Base-by-base conservation (phyloP, 2,888 invertebrate species). In the Sphaerophoria rueppellii region DNA sequence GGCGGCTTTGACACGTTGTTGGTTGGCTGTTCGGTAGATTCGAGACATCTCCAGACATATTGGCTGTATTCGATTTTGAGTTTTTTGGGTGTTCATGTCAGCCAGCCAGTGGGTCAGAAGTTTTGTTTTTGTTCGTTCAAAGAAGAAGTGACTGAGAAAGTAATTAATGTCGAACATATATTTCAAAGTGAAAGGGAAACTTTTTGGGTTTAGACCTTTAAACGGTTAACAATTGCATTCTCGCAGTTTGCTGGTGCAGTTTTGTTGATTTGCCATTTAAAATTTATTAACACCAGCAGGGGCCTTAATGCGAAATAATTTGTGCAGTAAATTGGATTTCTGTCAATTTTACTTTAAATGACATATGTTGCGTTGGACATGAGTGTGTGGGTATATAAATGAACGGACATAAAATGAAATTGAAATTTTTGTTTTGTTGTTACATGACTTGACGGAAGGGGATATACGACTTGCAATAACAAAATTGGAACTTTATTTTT, bases 161-260 rank as follows among this genome's bases (percentile, higher is more conserved):
- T 85, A 85, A 85, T 81, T 85, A 81, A 81, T 76, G 80, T 85
- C 85, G 85, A 65, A 73, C 85, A 73, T 70, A 58, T 65, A 81
- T 80, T 73, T 60, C 52, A 43, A 52, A 85, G 81, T 85, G 85
- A 85, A 85, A 85, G 85, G 85, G 85, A 85, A 85, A 85, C 24
- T 24, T 24, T 81, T 83, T 74, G 55, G 37, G 71, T 24, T 24
- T 24, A 24, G 2, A 24, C 24, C 24, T 24, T 63, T 83, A 75
- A 79, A 83, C 32, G 79, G 37, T 69, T 67, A 40, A 55, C 67
- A 75, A 55, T 67, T 55, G 69, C 16, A 1, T 40, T 9, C 6
- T 7, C 1, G 40, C 1, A 7, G 9, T 43, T 9, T 4, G 11
- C 12, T 43, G 43, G 43, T 4, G 12, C 52, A 11, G 9, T 50